A percentile compares a stretch with the other conserved stretches of the same genome.
Evolutionary conservation across 2,797 vertebrate genomes (phyloP).

Genomic region (Gymnothorax reevesii): DNA sequence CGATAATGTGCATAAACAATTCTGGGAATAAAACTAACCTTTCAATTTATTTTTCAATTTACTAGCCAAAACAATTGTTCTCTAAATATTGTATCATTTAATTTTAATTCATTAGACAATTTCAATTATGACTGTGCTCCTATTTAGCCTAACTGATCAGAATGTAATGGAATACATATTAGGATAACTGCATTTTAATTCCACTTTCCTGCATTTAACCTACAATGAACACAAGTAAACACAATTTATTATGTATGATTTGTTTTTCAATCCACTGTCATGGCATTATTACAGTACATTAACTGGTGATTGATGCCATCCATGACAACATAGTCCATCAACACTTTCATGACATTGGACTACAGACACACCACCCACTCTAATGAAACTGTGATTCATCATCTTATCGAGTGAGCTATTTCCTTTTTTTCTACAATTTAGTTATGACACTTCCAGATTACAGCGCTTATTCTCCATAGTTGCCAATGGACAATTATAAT

Average conservation of each 20-base stretch:
- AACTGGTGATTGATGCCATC: no score
- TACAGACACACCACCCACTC: neutral
- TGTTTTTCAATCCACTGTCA: no score
- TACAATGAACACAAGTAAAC: no score
- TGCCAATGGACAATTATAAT: neutral
- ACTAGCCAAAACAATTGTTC: neutral
- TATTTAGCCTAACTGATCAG: neutral
- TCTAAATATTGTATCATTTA: neutral
- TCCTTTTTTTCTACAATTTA: conserved; percentile 4
- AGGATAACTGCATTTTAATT: neutral
- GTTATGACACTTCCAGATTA: conserved; percentile 16
- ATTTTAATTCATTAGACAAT: neutral
- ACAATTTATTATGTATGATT: no score
- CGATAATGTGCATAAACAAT: no score
- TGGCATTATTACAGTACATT: no score
- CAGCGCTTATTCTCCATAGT: neutral
- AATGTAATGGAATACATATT: neutral
- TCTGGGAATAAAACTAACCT: neutral
- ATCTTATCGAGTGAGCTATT: conserved; percentile 1
- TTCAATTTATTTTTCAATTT: neutral
- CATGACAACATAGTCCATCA: neutral
- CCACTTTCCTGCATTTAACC: no score
- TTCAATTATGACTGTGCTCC: neutral
- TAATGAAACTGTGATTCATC: conserved; percentile 3
- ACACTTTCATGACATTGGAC: neutral